Evolutionary conservation across 2,888 invertebrate species (phyloP).

Genomic region (Physocephala rufipes): DNA sequence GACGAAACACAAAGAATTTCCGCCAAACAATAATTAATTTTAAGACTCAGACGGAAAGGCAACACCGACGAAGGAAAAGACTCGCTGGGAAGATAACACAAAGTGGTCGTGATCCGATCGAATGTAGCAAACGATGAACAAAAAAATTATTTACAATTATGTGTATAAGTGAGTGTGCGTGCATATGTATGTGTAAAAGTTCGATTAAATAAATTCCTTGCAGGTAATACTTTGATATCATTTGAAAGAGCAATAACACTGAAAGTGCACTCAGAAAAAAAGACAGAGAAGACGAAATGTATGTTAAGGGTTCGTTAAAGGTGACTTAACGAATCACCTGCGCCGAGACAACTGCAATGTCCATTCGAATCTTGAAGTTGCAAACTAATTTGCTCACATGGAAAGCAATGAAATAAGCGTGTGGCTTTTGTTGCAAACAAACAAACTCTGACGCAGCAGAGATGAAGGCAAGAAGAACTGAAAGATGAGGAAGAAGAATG

Average conservation of each 20-base stretch:
- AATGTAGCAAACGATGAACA: background rate
- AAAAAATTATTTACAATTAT: slow-evolving; percentile 22
- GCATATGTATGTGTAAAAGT: slow-evolving; percentile 15
- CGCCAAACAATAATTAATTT: slow-evolving; percentile 37
- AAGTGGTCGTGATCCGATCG: background rate
- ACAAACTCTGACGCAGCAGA: slow-evolving; percentile 7
- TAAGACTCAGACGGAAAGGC: slow-evolving; percentile 13
- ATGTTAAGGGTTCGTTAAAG: background rate
- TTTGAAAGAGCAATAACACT: slow-evolving; percentile 21
- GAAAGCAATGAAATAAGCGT: slow-evolving; percentile 22
- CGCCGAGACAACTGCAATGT: background rate
- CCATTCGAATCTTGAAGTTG: background rate
- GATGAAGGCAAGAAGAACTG: background rate
- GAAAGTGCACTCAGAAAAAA: background rate
- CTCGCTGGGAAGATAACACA: background rate
- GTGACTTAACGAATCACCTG: background rate
- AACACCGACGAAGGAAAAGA: too few species aligned
- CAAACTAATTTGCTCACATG: background rate
- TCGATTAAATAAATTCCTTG: slow-evolving; percentile 42
- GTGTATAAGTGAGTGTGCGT: too few species aligned
- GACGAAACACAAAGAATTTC: slow-evolving; percentile 23
- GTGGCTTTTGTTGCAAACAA: slow-evolving; percentile 27
- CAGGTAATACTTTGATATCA: slow-evolving; percentile 41
- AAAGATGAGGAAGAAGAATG: background rate
- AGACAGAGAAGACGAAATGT: background rate